Evolutionary conservation across 2,888 invertebrate species (phyloP).

Genomic region (Melieria picta): DNA sequence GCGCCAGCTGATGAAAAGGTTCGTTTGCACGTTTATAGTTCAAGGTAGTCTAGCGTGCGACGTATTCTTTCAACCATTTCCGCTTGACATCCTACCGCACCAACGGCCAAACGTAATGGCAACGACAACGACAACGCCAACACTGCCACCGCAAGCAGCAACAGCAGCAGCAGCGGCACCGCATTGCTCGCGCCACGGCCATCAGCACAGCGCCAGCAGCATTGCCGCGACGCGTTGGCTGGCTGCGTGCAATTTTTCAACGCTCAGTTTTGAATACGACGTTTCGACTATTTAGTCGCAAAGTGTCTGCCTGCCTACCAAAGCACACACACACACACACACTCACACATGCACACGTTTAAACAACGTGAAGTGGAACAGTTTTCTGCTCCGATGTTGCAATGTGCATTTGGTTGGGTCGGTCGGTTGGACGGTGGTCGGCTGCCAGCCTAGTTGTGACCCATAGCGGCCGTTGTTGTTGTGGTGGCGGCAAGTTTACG

Average conservation of each 20-base stretch:
- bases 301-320: constrained; percentile 11
- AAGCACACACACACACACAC: constrained; percentile 15
- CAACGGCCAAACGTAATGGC: not conserved
- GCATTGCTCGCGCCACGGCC: too few species aligned
- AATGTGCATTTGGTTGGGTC: constrained; percentile 29
- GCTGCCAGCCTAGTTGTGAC: not conserved
- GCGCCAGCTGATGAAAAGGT: constrained; percentile 25
- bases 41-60: constrained; percentile 39
- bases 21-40: constrained; percentile 33
- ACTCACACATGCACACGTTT: constrained; percentile 6
- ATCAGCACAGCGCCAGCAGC: too few species aligned
- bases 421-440: constrained; percentile 3
- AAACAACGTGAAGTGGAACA: constrained; percentile 28
- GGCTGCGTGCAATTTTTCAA: not conserved
- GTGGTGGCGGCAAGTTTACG: too few species aligned
- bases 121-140: constrained; percentile 3
- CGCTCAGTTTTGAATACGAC: constrained; percentile 6
- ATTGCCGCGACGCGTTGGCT: too few species aligned
- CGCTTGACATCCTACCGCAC: constrained; percentile 27
- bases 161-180: too few species aligned
- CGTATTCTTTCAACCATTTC: constrained; percentile 24
- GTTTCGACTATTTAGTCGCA: constrained; percentile 12
- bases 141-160: not conserved
- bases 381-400: constrained; percentile 12
- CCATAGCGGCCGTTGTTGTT: constrained; percentile 4